Evolutionary conservation across 2,888 invertebrate species (phyloP).

Genomic region (Tenthredo livida): DNA sequence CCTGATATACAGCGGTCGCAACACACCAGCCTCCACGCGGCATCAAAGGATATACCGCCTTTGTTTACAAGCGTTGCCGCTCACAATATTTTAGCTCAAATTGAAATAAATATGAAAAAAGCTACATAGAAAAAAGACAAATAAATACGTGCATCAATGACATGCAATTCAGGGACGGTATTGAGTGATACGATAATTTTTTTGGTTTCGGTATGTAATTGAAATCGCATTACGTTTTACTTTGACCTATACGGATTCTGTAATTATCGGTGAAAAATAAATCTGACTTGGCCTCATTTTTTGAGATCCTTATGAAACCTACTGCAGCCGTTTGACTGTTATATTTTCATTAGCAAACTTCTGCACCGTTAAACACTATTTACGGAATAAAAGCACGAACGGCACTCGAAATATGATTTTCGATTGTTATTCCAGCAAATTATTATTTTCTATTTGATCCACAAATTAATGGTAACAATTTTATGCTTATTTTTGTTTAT

Average conservation of each 20-base stretch:
- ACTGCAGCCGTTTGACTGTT: not conserved
- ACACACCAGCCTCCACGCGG: not conserved
- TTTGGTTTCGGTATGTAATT: too few species aligned
- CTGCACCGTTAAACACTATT: slow-evolving; percentile 9
- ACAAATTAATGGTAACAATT: too few species aligned
- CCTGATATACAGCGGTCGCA: not conserved
- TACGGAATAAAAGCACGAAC: slow-evolving; percentile 6
- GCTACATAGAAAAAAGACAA: too few species aligned
- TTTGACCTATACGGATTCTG: not conserved
- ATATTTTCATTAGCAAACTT: slow-evolving; percentile 7
- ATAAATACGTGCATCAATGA: slow-evolving; percentile 20
- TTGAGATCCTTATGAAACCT: not conserved
- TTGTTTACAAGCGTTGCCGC: not conserved
- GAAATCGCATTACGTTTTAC: not conserved
- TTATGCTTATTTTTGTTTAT: too few species aligned
- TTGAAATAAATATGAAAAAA: not conserved
- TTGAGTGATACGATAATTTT: not conserved
- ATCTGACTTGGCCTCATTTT: not conserved
- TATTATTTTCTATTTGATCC: too few species aligned
- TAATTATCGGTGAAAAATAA: not conserved
- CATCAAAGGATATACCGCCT: not conserved
- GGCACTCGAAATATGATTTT: not conserved
- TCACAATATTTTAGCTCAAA: not conserved
- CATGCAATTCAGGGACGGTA: slow-evolving; percentile 3
- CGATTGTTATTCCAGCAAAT: too few species aligned